phyloP scores from a whole-genome alignment of 2,888 invertebrate species.

The Anaspis maculata region DNA sequence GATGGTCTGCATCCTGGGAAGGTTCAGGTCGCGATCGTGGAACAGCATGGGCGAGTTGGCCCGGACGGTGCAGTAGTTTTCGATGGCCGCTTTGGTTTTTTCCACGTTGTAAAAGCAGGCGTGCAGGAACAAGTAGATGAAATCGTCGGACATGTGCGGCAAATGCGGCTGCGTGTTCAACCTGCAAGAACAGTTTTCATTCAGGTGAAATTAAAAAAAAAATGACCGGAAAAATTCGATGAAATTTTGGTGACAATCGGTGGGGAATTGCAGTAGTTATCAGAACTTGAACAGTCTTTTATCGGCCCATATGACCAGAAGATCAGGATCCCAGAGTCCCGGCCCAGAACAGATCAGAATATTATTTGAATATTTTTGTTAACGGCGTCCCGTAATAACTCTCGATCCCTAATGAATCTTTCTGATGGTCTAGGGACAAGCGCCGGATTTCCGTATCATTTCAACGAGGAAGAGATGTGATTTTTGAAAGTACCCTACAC shows the following conservation, averaged over 20 bases:
- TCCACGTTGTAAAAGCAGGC: constrained; percentile 46
- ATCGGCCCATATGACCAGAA: not conserved
- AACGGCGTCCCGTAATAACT: no score
- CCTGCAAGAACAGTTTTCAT: constrained; percentile 38
- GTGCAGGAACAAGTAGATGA: constrained; percentile 56
- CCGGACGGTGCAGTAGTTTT: constrained; percentile 49
- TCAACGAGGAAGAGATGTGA: no score
- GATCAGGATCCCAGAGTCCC: no score
- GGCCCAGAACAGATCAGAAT: no score
- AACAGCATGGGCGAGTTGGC: constrained; percentile 53
- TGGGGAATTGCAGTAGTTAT: not conserved
- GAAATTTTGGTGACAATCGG: no score
- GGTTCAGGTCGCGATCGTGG: constrained; percentile 48
- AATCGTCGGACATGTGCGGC: constrained; percentile 55
- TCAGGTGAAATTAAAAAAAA: no score
- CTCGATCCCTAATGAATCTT: no score
- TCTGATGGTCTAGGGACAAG: no score
- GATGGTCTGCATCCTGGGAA: constrained; percentile 46
- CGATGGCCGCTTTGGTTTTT: constrained; percentile 44
- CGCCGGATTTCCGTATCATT: no score
- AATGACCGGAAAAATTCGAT: no score
- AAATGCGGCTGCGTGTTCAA: constrained; percentile 52
- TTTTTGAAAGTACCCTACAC: no score
- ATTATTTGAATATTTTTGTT: no score
- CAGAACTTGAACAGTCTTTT: not conserved